phyloP scores from a whole-genome alignment of 2,797 vertebrate species.

The Acrossocheilus wenchowensis region DNA sequence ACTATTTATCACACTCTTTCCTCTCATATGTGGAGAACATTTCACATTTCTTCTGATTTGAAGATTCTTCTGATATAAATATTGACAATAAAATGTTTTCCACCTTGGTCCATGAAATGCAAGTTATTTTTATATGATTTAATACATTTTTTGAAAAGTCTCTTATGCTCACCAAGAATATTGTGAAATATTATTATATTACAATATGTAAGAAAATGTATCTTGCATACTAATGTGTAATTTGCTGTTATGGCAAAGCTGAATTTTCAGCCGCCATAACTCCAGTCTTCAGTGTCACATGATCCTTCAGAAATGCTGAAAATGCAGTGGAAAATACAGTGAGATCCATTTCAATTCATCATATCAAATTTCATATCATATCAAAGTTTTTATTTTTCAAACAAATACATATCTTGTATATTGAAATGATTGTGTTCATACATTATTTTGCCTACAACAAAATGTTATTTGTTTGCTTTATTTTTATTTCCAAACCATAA shows the following conservation, averaged over 20 bases:
- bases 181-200: not conserved
- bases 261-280: not conserved
- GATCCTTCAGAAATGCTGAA: not conserved
- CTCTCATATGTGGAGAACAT: not conserved
- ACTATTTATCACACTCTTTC: too few species aligned
- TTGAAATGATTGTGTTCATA: not conserved
- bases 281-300: not conserved
- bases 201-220: not conserved
- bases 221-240: not conserved
- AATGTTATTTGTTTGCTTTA: not conserved
- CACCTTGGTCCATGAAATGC: not conserved
- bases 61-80: too few species aligned
- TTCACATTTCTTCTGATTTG: not conserved
- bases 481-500: not conserved
- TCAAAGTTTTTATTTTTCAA: not conserved
- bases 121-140: not conserved
- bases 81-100: not conserved
- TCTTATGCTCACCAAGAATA: not conserved
- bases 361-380: not conserved
- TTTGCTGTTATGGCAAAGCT: not conserved
- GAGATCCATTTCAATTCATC: not conserved
- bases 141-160: too few species aligned
- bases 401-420: not conserved
- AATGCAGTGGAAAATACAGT: not conserved
- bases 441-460: not conserved